A percentile compares a stretch with the other conserved stretches of the same genome.
phyloP scores from a whole-genome alignment of 2,113 vertebrate species.

The Cariama cristata region DNA sequence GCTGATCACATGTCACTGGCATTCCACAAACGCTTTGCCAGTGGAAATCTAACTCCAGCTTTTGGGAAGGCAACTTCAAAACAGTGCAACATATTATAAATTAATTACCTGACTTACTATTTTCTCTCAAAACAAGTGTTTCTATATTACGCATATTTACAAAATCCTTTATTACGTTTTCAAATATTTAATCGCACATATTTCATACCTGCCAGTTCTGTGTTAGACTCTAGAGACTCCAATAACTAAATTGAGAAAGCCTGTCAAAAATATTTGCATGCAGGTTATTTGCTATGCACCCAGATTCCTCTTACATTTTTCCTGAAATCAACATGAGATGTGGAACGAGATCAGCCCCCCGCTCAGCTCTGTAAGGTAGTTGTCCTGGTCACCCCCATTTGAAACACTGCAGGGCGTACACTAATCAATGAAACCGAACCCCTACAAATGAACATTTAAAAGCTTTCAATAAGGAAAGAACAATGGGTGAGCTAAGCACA shows the following conservation, averaged over 20 bases:
- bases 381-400: background rate
- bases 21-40: background rate
- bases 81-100: background rate
- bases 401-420: fast-evolving
- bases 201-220: background rate
- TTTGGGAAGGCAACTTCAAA: constrained; percentile 16
- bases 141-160: background rate
- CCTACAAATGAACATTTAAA: background rate
- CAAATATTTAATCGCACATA: background rate
- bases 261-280: background rate
- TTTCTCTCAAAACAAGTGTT: background rate
- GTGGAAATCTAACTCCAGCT: constrained; percentile 17
- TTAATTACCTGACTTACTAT: constrained; percentile 5
- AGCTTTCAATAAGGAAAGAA: constrained; percentile 8
- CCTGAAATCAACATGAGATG: background rate
- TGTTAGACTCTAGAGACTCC: background rate
- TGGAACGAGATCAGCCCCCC: background rate
- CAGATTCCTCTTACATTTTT: background rate
- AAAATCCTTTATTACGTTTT: background rate
- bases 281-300: background rate
- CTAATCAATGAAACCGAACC: background rate
- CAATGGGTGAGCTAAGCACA: constrained; percentile 38
- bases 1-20: background rate
- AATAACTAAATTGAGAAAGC: background rate
- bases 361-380: background rate